Evolutionary conservation across 2,888 invertebrate genomes (phyloP).

Genomic region (Hedya salicella): DNA sequence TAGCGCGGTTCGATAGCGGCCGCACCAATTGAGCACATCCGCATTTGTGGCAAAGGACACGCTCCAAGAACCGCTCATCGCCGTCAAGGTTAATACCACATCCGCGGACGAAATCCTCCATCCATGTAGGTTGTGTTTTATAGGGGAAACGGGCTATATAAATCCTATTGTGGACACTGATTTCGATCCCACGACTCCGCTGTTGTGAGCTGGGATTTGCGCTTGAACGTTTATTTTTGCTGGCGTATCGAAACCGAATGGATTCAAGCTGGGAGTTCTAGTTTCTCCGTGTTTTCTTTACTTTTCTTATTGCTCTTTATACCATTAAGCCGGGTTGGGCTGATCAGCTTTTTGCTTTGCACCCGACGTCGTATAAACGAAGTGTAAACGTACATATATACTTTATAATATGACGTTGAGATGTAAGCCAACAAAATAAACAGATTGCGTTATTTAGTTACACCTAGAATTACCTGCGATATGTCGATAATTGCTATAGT

Average conservation of each 20-base stretch:
- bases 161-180: constrained; percentile 8
- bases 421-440: neutral
- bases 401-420: neutral
- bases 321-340: too few species aligned
- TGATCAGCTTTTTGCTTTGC: too few species aligned
- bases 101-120: constrained; percentile 65
- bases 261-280: neutral
- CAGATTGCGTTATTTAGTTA: neutral
- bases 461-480: neutral
- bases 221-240: neutral
- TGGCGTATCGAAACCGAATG: neutral
- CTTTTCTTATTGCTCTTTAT: too few species aligned
- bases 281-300: neutral
- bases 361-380: too few species aligned
- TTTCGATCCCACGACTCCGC: constrained; percentile 10
- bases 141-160: constrained; percentile 50
- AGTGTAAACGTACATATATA: neutral
- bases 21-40: constrained; percentile 81
- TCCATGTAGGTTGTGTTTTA: constrained; percentile 59
- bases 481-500: constrained; percentile 18
- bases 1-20: constrained; percentile 81
- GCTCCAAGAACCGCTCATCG: constrained; percentile 78
- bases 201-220: neutral
- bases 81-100: constrained; percentile 74
- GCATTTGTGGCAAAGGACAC: constrained; percentile 82